Evolutionary conservation across 2,888 invertebrate genomes (phyloP), one percentile per base, ranked within the genome.

Genomic region (Chrysina gloriosa): DNA sequence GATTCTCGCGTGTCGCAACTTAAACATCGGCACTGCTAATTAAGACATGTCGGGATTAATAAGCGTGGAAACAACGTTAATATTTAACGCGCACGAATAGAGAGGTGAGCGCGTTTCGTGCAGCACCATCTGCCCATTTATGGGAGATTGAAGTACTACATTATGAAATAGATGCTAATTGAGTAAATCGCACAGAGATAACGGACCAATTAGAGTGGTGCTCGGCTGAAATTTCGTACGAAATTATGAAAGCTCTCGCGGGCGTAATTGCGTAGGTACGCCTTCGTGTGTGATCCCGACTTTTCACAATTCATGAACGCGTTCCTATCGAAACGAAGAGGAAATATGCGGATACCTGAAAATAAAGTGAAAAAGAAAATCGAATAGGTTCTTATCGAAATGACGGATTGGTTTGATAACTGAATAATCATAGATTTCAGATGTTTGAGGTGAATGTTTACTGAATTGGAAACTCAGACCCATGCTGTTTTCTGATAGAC

Each of bases 121-220:
- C 9, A 31, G 52, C 9, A 16, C 29, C n/a, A 9, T 52, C 19
- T 19, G 16, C 31, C 31, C 19, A 19, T 52, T 52, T 52, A 52
- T 31, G 52, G 16, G 25, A 19, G 11, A 52, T 34, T 52, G 52
- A 52, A 52, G 52, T 52, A 31, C 52, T 34, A 9, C 21, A 52
- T 52, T 31, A 52, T 52, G 52, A 29, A 52, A 52, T 52, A 52
- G 31, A 52, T 31, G 3, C 19, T 52, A 52, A 52, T 52, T n/a
- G 52, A 31, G 31, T 31, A 52, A 52, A 52, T 52, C 16, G 52
- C 19, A 11, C 9, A 16, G 27, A 52, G 52, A 52, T 34, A 29
- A 31, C 31, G 25, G 31, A 19, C 2, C 52, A 52, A 52, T 52
- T 52, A 52, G 3, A 45, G 9, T 2, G 11, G 48, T 6, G 9